Evolutionary conservation across 2,797 vertebrate genomes (phyloP).

Genomic region (Clarias fuscus): DNA sequence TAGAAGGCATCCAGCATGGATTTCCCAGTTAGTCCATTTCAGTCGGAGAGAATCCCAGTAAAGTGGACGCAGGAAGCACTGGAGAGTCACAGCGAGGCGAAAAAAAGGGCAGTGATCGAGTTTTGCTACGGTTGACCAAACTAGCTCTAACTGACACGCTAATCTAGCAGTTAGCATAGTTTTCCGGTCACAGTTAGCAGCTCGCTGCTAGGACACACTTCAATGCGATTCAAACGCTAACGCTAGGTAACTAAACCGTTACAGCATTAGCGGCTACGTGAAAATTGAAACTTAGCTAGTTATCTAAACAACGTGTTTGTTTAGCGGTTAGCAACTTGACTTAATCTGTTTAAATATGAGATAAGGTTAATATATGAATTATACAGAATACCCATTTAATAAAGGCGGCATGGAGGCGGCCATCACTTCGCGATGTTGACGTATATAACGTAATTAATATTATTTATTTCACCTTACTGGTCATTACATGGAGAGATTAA

Average conservation of each 20-base stretch:
- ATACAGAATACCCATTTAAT: background rate
- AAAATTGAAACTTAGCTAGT: background rate
- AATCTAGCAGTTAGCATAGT: background rate
- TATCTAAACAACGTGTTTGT: background rate
- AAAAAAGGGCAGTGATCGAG: background rate
- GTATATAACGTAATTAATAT: too few species aligned
- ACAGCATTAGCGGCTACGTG: background rate
- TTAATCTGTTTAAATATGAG: too few species aligned
- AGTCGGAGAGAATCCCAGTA: background rate
- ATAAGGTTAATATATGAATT: background rate
- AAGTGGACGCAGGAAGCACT: conserved; percentile 47
- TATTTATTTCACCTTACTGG: background rate
- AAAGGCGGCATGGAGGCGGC: too few species aligned
- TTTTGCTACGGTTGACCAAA: conserved; percentile 8
- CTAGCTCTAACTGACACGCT: background rate
- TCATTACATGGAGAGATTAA: background rate
- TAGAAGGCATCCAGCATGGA: background rate
- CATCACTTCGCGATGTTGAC: too few species aligned
- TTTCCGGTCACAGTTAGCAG: background rate
- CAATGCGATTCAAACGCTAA: background rate
- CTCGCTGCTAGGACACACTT: background rate
- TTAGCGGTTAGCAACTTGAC: background rate
- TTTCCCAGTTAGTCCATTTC: background rate
- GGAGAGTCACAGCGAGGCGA: conserved; percentile 44
- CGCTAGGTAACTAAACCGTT: background rate